Base-by-base conservation (phyloP, 2,888 invertebrate species). In the Eupeodes luniger region DNA sequence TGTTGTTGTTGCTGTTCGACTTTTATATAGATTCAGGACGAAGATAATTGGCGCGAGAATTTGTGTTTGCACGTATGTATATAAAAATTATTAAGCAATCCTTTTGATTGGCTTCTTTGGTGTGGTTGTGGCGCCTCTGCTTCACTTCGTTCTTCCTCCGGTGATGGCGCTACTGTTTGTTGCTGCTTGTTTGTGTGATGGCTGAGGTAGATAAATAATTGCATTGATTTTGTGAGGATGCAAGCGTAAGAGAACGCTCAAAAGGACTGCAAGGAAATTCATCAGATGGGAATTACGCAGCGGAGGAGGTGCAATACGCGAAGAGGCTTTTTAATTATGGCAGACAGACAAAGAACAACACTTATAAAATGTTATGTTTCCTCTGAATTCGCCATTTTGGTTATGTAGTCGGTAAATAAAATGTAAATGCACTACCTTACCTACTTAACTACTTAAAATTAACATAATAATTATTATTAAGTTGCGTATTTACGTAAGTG, bases 11-110 rank as follows among this genome's bases (percentile, higher is more conserved):
- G 47, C 53, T 57, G n/a, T 64, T 64, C 2, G 59, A 55, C 12
- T 69, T 66, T 19, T 61, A 47, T 34, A 5, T 44, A 16, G 57
- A 53, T 75, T 16, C 14, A 40, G 76, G 36, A 64, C 34, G 11
- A 36, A 53, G 59, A 72, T 84, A 84, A 75, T 84, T 84, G 75
- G 49, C 19, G 84, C 47, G 67, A 27, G 67, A 69, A 19, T 47
- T 57, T 62, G 40, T 40, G 40, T 40, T 40, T 40, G 40, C 27
- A 27, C 34, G 59, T 59, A 47, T 47, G 64, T 27, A 14, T 62
- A 75, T 64, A 69, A 57, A 81, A 85, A 81, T 72, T 77, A 77
- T 80, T 81, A 74, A 76, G 64, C 72, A 81, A 81, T 81, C 62
- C 76, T 53, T 72, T 70, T 64, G 76, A 81, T 81, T 85, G 57